These are phyloP conservation scores for Pimephales promelas DNA, from an alignment of 2,113 vertebrate genomes.

Conservation along the genomic window DNA sequence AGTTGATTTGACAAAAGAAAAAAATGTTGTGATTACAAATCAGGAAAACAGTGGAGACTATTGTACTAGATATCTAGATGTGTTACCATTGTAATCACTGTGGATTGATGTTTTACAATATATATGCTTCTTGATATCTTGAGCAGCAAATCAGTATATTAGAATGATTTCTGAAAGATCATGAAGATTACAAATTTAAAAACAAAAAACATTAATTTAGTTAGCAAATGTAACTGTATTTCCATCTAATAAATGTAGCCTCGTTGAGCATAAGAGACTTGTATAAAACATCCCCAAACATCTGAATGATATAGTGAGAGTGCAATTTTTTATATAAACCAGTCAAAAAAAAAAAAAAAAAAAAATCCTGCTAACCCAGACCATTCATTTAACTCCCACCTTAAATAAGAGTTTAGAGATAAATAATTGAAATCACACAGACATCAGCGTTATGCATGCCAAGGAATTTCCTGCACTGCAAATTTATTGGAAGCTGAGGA, in stretches of 20 bases:
- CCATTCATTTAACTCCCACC: background rate
- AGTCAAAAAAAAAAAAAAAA: background rate
- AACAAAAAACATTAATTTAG: background rate
- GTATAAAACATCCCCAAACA: too few relatives aligned
- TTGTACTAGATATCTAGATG: background rate
- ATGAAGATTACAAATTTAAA: background rate
- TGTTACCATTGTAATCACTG: background rate
- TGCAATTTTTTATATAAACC: background rate
- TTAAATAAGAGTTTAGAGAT: background rate
- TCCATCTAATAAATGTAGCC: background rate
- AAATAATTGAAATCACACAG: background rate
- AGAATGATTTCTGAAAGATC: background rate
- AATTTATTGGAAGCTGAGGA: constrained; percentile 53
- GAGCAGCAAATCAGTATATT: background rate
- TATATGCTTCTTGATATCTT: too few relatives aligned
- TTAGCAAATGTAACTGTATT: background rate
- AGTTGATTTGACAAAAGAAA: too few relatives aligned
- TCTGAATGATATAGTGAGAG: too few relatives aligned
- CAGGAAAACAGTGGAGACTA: too few relatives aligned
- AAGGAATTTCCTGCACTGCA: constrained; percentile 36
- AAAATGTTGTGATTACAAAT: too few relatives aligned
- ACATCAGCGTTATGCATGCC: constrained; percentile 33
- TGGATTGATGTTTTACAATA: background rate
- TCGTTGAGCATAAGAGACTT: background rate
- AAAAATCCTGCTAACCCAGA: background rate